Evolutionary conservation across 2,888 invertebrate genomes (phyloP), one percentile per base, ranked within the genome.

Genomic region (Ferdinandea cuprea): DNA sequence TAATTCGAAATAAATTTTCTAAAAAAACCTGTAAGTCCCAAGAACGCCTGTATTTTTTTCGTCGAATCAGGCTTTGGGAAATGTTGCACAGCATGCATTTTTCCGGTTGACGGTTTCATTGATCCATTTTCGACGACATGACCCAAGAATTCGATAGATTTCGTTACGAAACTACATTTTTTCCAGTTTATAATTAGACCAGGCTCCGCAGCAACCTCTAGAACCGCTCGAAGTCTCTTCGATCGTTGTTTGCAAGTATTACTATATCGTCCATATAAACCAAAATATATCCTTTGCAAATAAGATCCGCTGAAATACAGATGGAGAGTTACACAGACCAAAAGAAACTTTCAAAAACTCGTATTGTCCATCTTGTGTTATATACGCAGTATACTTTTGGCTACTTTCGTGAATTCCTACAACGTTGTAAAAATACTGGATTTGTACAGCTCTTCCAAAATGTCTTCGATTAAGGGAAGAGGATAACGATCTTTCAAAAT

Each of bases 281-380:
- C 3, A 11, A 42, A 40, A 37, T 0, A 17, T n/a, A 28, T 30
- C 48, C 28, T 40, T 69, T 40, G 58, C 58, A 32, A 1, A 61
- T 89, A 88, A 17, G 90, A 89, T 17, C 19, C 5, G 17, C n/a
- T 46, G 65, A 56, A 6, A n/a, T n/a, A n/a, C n/a, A n/a, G n/a
- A n/a, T n/a, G n/a, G n/a, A n/a, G n/a, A n/a, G n/a, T n/a, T n/a
- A 50, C 28, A 3, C 50, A 13, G 9, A 56, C 42, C 17, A 37
- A 13, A 30, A 48, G 54, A 7, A 66, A 66, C 4, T 74, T 66
- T 37, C 63, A 66, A 15, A 66, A 52, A 74, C 19, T 66, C 61
- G 25, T 66, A 68, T 28, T 80, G 66, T n/a, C 52, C 54, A 5
- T 59, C 54, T 17, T 65, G 69, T 1, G 61, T 44, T 4, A 71